phyloP scores from a whole-genome alignment of 2,888 invertebrate species.

The Chromoteleia sp. region DNA sequence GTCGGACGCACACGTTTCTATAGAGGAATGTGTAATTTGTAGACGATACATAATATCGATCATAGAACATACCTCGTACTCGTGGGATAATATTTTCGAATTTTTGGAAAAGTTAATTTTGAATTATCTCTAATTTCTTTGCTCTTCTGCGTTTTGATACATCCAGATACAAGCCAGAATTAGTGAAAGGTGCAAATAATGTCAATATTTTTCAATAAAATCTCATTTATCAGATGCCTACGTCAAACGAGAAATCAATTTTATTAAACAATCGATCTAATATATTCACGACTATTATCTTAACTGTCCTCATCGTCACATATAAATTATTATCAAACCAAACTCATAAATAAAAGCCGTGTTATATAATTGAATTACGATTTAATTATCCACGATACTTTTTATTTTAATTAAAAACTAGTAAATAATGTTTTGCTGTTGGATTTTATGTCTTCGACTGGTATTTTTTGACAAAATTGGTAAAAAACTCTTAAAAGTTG shows the following conservation, averaged over 20 bases:
- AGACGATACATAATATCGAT: conserved; percentile 28
- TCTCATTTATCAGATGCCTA: not conserved
- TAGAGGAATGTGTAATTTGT: conserved; percentile 29
- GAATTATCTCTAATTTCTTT: not conserved
- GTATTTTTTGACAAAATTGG: too few species aligned
- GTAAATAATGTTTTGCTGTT: not conserved
- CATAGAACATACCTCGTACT: not conserved
- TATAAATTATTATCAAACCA: conserved; percentile 20
- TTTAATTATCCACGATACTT: not conserved
- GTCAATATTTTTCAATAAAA: not conserved
- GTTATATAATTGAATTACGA: conserved; percentile 17
- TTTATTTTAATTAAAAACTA: not conserved
- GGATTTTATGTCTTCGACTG: too few species aligned
- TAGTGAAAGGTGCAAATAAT: conserved; percentile 3
- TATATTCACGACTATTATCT: conserved; percentile 17
- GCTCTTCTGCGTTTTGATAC: not conserved
- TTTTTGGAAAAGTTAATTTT: not conserved
- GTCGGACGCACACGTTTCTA: conserved; percentile 15
- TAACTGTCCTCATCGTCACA: conserved; percentile 4
- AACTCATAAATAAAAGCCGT: conserved; percentile 20
- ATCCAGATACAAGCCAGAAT: too few species aligned
- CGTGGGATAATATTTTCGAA: conserved; percentile 13
- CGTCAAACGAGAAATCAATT: conserved; percentile 1
- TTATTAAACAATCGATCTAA: conserved; percentile 12
- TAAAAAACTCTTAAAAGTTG: not conserved